Percentiles rank a stretch among this genome's conserved stretches.
phyloP scores from a whole-genome alignment of 2,797 vertebrate species.

The Tamandua tetradactyla region DNA sequence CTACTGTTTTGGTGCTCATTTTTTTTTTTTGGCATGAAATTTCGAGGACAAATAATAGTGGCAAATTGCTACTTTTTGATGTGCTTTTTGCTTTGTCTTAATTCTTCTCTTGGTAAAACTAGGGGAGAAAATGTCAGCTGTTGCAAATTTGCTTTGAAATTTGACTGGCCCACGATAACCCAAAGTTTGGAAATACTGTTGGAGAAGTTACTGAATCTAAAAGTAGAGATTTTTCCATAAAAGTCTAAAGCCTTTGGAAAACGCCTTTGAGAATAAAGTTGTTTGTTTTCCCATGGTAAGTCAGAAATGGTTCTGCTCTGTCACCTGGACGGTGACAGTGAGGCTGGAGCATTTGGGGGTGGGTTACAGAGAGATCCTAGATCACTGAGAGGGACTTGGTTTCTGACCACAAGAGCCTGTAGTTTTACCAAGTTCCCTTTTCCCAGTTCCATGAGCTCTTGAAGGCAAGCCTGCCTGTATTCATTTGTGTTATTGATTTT shows the following conservation, averaged over 20 bases:
- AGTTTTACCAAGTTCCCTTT: not conserved
- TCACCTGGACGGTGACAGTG: not conserved
- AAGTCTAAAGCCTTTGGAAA: not conserved
- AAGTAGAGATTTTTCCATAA: not conserved
- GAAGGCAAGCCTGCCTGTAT: not conserved
- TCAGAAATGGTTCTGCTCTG: not conserved
- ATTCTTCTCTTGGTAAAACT: not conserved
- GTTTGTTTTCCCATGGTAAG: not conserved
- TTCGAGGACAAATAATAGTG: not conserved
- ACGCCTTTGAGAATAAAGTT: not conserved
- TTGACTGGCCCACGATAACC: not conserved
- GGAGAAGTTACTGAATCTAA: not conserved
- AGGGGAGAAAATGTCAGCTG: not conserved
- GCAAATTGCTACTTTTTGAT: not conserved
- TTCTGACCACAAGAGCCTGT: not conserved
- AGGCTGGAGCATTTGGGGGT: not conserved
- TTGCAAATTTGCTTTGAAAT: slow-evolving; percentile 17
- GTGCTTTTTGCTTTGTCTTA: not conserved
- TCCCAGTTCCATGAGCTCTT: not conserved
- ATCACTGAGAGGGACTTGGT: not conserved
- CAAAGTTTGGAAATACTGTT: not conserved
- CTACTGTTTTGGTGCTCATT: not conserved
- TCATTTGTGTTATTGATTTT: not conserved
- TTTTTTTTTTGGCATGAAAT: not conserved
- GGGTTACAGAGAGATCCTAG: not conserved